Percentiles rank a stretch among this genome's conserved stretches.
Conservation (phyloP, 2,888 invertebrate genomes). For the Biston stratarius region DNA sequence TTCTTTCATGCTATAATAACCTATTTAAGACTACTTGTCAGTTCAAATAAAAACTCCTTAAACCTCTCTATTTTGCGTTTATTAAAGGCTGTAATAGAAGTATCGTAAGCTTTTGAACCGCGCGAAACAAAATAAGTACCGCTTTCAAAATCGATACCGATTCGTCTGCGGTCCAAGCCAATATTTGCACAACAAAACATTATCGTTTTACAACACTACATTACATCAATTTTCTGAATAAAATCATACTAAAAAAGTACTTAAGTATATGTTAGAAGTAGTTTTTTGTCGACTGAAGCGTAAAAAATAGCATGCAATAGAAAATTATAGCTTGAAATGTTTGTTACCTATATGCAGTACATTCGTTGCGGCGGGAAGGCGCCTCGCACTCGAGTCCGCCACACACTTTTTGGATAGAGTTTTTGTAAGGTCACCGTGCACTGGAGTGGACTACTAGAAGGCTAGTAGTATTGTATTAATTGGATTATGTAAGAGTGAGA, state of each 20-base stretch:
- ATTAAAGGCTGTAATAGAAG: neutral
- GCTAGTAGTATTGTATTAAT: slow-evolving; percentile 21
- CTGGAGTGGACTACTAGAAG: slow-evolving; percentile 10
- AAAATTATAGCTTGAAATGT: slow-evolving; percentile 19
- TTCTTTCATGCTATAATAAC: slow-evolving; percentile 8
- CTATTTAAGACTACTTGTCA: neutral
- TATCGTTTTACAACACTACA: slow-evolving; percentile 12
- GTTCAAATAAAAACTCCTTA: neutral
- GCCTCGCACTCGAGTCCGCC: slow-evolving; percentile 21
- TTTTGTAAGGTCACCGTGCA: slow-evolving; percentile 23
- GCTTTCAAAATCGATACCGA: slow-evolving; percentile 40
- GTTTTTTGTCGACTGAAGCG: neutral
- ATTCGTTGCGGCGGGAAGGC: slow-evolving; percentile 12
- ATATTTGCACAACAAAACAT: slow-evolving; percentile 41
- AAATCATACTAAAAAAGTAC: slow-evolving; percentile 5
- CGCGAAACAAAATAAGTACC: slow-evolving; percentile 42
- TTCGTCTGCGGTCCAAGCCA: slow-evolving; percentile 37
- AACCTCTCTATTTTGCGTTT: neutral
- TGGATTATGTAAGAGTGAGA: slow-evolving; percentile 68
- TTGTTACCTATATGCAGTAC: slow-evolving; percentile 23
- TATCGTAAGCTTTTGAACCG: slow-evolving; percentile 31
- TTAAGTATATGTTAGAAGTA: neutral
- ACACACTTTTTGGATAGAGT: slow-evolving; percentile 25
- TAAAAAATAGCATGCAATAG: slow-evolving; percentile 19
- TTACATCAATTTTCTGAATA: slow-evolving; percentile 19